Conservation (phyloP, 2,113 vertebrate species). For the Oophaga pumilio region DNA sequence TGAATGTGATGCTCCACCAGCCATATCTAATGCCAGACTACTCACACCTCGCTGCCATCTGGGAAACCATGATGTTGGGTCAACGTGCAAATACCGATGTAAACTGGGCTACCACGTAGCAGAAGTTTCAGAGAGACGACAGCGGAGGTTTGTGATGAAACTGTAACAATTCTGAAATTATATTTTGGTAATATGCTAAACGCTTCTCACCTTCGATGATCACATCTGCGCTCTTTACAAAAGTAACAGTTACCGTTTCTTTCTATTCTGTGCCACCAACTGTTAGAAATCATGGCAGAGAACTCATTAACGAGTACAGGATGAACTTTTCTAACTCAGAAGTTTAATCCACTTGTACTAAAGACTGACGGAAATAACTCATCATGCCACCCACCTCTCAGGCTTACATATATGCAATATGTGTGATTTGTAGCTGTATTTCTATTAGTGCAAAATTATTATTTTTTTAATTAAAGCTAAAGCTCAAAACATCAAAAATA, state of each 20-base stretch:
- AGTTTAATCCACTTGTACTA: not conserved
- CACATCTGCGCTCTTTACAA: not conserved
- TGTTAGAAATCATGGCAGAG: conserved; percentile 8
- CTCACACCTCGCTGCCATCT: conserved; percentile 78
- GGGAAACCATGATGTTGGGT: conserved; percentile 84
- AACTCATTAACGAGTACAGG: conserved; percentile 10
- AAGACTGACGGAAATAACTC: conserved; percentile 3
- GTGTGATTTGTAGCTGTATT: conserved; percentile 5
- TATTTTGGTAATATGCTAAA: not conserved
- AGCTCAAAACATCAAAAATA: too few relatives aligned
- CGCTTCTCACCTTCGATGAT: not conserved
- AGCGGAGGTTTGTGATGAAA: conserved; percentile 75
- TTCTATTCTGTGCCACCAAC: not conserved
- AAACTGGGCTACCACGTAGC: conserved; percentile 83
- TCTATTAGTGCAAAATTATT: not conserved
- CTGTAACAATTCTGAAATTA: not conserved
- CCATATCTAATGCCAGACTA: conserved; percentile 74
- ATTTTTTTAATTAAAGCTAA: not conserved
- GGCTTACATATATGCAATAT: not conserved
- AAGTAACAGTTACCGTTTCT: not conserved
- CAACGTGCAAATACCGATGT: conserved; percentile 86
- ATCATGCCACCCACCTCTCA: not conserved
- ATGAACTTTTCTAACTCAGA: not conserved
- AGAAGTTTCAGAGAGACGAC: conserved; percentile 66
- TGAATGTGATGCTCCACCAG: conserved; percentile 77